These are phyloP conservation scores for Microcebus tavaratra DNA, from an alignment of 2,113 vertebrate genomes.

Conservation along the genomic window DNA sequence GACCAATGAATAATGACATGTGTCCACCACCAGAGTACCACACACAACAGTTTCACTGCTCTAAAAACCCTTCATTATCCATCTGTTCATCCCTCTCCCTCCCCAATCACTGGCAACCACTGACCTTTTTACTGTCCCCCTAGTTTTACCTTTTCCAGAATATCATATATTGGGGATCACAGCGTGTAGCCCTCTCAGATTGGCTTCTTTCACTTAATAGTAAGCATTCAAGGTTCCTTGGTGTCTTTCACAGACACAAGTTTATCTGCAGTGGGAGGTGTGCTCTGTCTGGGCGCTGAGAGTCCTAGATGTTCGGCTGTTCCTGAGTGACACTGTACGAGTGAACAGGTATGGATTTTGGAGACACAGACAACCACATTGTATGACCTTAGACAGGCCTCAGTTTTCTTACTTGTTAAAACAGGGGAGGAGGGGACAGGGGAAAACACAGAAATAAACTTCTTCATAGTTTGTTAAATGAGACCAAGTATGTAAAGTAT, in stretches of 20 bases:
- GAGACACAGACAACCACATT: not conserved
- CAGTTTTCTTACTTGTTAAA: not conserved
- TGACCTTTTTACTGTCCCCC: too few species aligned
- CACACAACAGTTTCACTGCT: too few species aligned
- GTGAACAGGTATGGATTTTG: not conserved
- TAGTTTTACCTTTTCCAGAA: too few species aligned
- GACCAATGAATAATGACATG: too few species aligned
- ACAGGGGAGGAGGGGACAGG: not conserved
- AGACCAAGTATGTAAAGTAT: too few species aligned
- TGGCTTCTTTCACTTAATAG: not conserved
- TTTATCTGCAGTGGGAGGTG: not conserved
- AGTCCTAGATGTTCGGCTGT: not conserved
- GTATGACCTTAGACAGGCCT: not conserved
- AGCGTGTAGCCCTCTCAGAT: not conserved
- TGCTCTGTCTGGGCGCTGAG: not conserved
- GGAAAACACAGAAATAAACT: not conserved
- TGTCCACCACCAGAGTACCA: too few species aligned
- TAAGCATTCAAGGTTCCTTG: not conserved
- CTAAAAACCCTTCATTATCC: too few species aligned
- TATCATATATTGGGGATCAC: not conserved
- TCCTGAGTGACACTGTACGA: not conserved
- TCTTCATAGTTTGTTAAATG: not conserved
- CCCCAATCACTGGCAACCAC: too few species aligned
- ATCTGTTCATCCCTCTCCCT: too few species aligned
- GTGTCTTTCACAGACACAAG: not conserved